Percentiles rank a stretch among this genome's conserved stretches.
phyloP scores from a whole-genome alignment of 2,797 vertebrate species.

The Pteropus rufus region DNA sequence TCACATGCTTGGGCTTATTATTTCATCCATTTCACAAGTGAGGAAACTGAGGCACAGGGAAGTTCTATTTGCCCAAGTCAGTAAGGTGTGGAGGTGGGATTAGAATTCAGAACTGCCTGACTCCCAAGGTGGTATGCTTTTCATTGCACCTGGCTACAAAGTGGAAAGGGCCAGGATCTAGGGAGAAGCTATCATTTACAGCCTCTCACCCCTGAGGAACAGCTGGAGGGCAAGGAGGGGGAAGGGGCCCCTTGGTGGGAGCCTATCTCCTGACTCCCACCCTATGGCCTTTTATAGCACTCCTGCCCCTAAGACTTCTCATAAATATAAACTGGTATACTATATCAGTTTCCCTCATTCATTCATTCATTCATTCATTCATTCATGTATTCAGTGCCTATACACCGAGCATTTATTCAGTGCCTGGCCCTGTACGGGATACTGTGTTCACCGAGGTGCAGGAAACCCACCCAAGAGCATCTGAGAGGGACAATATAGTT shows the following conservation, averaged over 20 bases:
- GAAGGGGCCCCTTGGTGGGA: background rate
- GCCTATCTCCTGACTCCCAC: background rate
- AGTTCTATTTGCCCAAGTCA: background rate
- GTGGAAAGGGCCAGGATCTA: background rate
- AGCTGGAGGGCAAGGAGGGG: background rate
- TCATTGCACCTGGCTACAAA: background rate
- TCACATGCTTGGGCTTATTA: background rate
- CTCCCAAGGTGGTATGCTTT: background rate
- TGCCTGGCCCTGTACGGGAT: no score
- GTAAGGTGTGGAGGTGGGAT: background rate
- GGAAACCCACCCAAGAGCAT: background rate
- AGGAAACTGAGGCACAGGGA: constrained; percentile 23
- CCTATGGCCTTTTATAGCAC: background rate
- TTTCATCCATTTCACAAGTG: background rate
- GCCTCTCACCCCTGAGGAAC: background rate
- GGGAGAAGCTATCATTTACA: background rate
- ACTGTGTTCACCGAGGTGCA: background rate
- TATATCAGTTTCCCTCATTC: background rate
- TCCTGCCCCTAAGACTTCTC: background rate
- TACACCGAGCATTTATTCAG: background rate
- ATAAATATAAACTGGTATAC: background rate
- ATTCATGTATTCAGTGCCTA: background rate
- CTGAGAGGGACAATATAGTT: background rate
- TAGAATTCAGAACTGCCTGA: constrained; percentile 17
- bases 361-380: background rate